These are phyloP conservation scores for Drosophila auraria DNA, from an alignment of 1,140 invertebrate genomes.

Conservation along the genomic window DNA sequence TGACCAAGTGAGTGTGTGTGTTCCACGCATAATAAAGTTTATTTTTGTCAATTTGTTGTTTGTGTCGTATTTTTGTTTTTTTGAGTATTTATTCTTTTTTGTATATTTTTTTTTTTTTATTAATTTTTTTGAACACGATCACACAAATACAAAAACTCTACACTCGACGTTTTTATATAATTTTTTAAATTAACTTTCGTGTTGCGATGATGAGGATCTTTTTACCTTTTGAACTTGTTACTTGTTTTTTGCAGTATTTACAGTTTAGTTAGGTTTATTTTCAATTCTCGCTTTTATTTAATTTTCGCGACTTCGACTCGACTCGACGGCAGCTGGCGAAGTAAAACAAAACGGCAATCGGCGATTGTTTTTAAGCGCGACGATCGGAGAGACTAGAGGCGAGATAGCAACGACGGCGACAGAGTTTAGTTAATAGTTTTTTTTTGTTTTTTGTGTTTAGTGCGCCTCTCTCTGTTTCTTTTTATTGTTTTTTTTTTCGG, in stretches of 20 bases:
- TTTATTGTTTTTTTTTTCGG: constrained; percentile 26
- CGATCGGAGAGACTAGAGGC: constrained; percentile 40
- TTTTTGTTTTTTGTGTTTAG: constrained; percentile 30
- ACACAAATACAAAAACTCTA: constrained; percentile 49
- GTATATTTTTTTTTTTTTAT: constrained; percentile 37
- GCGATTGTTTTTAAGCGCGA: constrained; percentile 60
- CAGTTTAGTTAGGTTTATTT: constrained; percentile 32
- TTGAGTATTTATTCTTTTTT: constrained; percentile 17
- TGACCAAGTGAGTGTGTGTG: constrained; percentile 41
- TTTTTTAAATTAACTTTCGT: constrained; percentile 44
- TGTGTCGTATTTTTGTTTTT: constrained; percentile 35
- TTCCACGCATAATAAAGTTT: constrained; percentile 78
- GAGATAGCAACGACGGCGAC: constrained; percentile 47
- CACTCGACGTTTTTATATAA: constrained; percentile 35
- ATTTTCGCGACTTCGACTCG: constrained; percentile 57
- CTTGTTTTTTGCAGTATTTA: constrained; percentile 58
- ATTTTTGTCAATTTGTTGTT: constrained; percentile 73
- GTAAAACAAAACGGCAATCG: constrained; percentile 61
- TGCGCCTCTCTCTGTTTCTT: constrained; percentile 24
- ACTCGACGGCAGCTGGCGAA: constrained; percentile 55
- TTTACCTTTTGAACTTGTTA: constrained; percentile 39
- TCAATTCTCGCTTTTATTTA: constrained; percentile 43
- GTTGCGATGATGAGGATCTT: constrained; percentile 12
- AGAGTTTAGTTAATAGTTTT: constrained; percentile 60
- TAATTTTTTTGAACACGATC: constrained; percentile 28